Base-by-base conservation (phyloP, 2,888 invertebrate genomes). In the Metellina segmentata region DNA sequence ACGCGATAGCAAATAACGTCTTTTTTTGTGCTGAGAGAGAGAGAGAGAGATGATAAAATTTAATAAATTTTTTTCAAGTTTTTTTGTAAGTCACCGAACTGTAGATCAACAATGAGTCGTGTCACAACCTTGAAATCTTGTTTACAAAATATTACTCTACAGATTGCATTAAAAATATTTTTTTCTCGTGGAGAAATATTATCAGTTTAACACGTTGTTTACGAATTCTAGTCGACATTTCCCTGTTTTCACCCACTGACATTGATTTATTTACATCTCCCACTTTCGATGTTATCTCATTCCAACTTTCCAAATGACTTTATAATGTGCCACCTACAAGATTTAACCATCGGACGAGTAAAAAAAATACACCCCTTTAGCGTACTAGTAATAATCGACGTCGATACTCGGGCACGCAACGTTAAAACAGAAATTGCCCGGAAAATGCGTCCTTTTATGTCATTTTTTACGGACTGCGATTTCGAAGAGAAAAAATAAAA, bases 401-500 rank as follows among this genome's bases (percentile, higher is more conserved):
- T 69, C 61, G 11, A 61, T 16, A 19, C 20, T 70, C 20, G 20
- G 49, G 90, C 91, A 91, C 82, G 91, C 87, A 79, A 91, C 69
- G 87, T 34, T 88, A 82, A 79, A 72, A 72, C 79, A 78, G 77
- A 91, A 91, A 91, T 91, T 91, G 87, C 69, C 78, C 91, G 91
- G 83, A 78, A 87, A 91, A 91, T 87, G 48, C 72, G 91, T 88
- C 72, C 91, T 72, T 87, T 91, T 91, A 91, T 91, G 91, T 87
- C 91, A 91, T 91, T 91, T 91, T 91, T 91, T 78, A 91, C 91
- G 91, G 81, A 79, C 79, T 70, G 79, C 69, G 90, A 79, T 69
- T 81, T 75, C 49, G 51, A 53, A 19, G 48, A 81, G 8, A 71
- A 79, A 85, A 81, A 72, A 87, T 51, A 87, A 81, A 70, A 51